Evolutionary conservation across 37 sponge, comb jelly and placozoan genomes (phyloP).

Genomic region (Theonella swinhoei): DNA sequence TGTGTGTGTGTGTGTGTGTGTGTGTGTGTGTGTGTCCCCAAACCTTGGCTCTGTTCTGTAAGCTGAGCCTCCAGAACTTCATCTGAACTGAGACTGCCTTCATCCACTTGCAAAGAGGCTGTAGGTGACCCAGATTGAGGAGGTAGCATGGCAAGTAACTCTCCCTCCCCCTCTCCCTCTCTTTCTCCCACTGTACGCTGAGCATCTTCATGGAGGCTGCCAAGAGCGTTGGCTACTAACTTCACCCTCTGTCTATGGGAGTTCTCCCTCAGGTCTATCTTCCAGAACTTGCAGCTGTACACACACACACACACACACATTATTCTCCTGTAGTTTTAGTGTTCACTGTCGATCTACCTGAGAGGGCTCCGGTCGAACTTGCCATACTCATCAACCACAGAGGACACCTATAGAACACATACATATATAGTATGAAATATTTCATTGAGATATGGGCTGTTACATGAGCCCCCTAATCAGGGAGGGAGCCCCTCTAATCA

Average conservation of each 20-base stretch:
- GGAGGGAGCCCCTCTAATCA: too few relatives aligned
- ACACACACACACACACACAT: too few relatives aligned
- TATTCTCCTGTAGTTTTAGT: background rate
- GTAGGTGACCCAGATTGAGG: background rate
- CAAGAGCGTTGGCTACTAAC: conserved; percentile 68
- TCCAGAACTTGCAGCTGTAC: conserved; percentile 25
- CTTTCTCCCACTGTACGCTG: conserved; percentile 3
- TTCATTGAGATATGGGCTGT: background rate
- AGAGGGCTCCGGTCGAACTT: conserved; percentile 49
- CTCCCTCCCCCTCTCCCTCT: background rate
- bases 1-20: conserved; percentile 7
- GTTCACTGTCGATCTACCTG: conserved; percentile 17
- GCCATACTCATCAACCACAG: conserved; percentile 47
- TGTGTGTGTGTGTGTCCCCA: conserved; percentile 7
- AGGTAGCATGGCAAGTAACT: background rate
- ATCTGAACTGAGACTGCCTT: conserved; percentile 10
- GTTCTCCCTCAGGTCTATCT: conserved; percentile 79
- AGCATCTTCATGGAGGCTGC: conserved; percentile 74
- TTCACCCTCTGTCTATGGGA: conserved; percentile 57
- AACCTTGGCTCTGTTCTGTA: background rate
- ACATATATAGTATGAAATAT: background rate
- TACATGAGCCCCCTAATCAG: too few relatives aligned
- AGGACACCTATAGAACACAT: conserved; percentile 22
- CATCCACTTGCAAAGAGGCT: background rate
- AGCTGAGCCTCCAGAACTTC: background rate